Conservation (phyloP, 2,888 invertebrate genomes). For the Calameuta filiformis region DNA sequence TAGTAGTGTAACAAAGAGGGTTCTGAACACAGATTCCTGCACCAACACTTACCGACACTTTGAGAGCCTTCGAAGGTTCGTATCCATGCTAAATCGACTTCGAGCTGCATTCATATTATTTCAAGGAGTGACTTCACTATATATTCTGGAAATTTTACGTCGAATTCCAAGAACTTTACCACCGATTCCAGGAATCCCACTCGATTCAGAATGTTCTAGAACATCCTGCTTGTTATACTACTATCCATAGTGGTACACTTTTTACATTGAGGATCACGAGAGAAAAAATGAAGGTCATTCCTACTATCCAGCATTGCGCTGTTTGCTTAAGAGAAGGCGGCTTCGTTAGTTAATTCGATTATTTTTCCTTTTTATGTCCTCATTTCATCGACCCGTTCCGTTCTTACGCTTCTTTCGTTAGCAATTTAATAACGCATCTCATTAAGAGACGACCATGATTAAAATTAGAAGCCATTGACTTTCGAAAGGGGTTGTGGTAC, state of each 20-base stretch:
- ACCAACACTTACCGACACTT: too few relatives aligned
- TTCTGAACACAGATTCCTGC: too few relatives aligned
- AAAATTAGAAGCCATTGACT: neutral
- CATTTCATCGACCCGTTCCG: neutral
- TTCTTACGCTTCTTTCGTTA: slow-evolving; percentile 6
- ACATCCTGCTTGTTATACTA: too few relatives aligned
- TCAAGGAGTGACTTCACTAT: too few relatives aligned
- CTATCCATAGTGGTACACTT: neutral
- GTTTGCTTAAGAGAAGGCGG: neutral
- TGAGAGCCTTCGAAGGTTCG: too few relatives aligned
- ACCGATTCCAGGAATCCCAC: too few relatives aligned
- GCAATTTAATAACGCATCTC: slow-evolving; percentile 22
- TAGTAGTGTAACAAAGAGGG: neutral
- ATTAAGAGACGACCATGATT: slow-evolving; percentile 18
- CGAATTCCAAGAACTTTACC: too few relatives aligned
- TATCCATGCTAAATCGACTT: too few relatives aligned
- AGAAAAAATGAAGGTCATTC: neutral
- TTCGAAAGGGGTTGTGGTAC: neutral
- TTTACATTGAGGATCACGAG: neutral
- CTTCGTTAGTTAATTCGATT: slow-evolving; percentile 18
- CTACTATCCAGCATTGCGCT: neutral
- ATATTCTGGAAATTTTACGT: too few relatives aligned
- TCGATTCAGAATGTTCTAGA: too few relatives aligned
- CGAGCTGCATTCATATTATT: too few relatives aligned
- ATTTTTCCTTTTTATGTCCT: neutral